phyloP scores from a whole-genome alignment of 2,797 vertebrate genomes.

The Synanceia verrucosa region DNA sequence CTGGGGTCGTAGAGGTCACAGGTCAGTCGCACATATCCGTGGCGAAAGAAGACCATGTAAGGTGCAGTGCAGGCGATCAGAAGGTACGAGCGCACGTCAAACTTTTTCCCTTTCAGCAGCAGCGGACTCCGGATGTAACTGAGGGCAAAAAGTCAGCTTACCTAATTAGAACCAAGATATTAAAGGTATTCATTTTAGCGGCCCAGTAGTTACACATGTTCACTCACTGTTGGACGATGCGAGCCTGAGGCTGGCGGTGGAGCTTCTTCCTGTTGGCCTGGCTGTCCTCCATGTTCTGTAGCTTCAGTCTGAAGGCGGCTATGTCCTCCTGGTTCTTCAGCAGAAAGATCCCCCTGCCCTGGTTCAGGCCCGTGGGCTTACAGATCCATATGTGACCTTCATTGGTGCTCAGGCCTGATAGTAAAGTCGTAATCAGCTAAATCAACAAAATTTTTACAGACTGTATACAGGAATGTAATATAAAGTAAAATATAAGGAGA shows the following conservation, averaged over 20 bases:
- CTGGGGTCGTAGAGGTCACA: constrained; percentile 84
- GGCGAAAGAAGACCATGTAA: constrained; percentile 89
- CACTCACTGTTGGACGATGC: constrained; percentile 87
- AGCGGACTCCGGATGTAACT: constrained; percentile 89
- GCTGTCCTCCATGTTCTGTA: constrained; percentile 68
- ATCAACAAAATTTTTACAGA: neutral
- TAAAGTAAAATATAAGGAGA: neutral
- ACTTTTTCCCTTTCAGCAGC: constrained; percentile 89
- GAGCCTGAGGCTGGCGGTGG: constrained; percentile 72
- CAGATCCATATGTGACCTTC: constrained; percentile 88
- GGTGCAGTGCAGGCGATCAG: constrained; percentile 87
- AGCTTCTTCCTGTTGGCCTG: constrained; percentile 49
- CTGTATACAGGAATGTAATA: neutral
- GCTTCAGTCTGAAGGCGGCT: constrained; percentile 74
- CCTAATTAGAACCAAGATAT: too few species aligned
- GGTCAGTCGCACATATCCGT: constrained; percentile 89
- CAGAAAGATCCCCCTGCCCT: constrained; percentile 91
- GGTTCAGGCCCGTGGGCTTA: constrained; percentile 89
- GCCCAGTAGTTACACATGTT: neutral
- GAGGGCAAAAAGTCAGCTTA: neutral
- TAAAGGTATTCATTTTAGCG: neutral
- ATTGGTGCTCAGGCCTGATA: constrained; percentile 53
- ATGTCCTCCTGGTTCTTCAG: constrained; percentile 82
- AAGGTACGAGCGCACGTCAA: constrained; percentile 89
- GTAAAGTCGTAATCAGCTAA: neutral